Base-by-base conservation (phyloP, 2,797 vertebrate species). In the Rousettus madagascariensis region DNA sequence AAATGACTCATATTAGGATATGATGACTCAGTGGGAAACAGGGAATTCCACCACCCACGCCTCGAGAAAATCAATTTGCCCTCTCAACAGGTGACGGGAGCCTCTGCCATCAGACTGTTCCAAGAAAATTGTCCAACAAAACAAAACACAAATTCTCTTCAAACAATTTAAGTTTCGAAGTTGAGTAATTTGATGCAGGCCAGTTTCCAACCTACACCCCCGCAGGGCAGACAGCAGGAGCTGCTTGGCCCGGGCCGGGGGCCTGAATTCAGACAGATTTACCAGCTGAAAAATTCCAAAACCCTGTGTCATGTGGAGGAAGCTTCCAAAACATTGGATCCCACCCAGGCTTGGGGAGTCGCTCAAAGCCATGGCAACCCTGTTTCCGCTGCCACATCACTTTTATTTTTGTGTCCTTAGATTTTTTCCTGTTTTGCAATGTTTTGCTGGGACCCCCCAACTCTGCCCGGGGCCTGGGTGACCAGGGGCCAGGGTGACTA, bases 241-340 rank as follows among this genome's bases (percentile, higher is more conserved):
- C 97, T 75, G 7, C 86, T 96, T 97, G 98, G 98, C 98, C 98
- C 97, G 98, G 97, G 97, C 98, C 98, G 98, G 98, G 98, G 99
- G 98, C 98, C 98, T 99, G 98, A 98, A 98, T 98, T 99, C 99
- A 98, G 98, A 98, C 98, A 98, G 99, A 99, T 99, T 99, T 99
- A 99, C 98, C 98, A 99, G 98, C 98, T 98, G 98, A 98, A 98
- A 98, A 98, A 98, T 98, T 99, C 99, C 99, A 99, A 98, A 98
- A 98, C 98, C 98, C 98, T 99, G 99, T 98, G 99, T 99, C 99
- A 99, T 98, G 96, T 93, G 94, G 96, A 98, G 98, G 98, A 99
- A 99, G 98, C 98, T 99, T 99, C 99, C 99, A 99, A 99, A 99
- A 99, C 99, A 99, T 98, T 98, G 98, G 98, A 98, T 98, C 98